A percentile compares a stretch with the other conserved stretches of the same genome.
Evolutionary conservation across 2,113 vertebrate genomes (phyloP).

Genomic region (Danio rerio): DNA sequence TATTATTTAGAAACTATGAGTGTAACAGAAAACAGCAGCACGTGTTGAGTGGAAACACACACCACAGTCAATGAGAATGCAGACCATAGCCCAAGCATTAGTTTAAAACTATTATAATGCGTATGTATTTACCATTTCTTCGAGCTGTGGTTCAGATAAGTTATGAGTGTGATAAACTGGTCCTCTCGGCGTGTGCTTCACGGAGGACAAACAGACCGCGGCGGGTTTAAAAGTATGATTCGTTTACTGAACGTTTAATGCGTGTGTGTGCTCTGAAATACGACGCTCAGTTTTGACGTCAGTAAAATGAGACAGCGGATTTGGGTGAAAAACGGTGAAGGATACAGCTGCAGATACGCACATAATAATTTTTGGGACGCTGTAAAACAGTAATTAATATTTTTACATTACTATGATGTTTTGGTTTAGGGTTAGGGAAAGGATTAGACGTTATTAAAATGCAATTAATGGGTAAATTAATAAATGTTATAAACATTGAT

Average conservation of each 20-base stretch:
- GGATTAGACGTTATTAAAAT: no score
- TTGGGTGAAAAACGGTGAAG: no score
- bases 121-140: constrained; percentile 39
- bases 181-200: constrained; percentile 63
- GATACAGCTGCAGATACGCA: no score
- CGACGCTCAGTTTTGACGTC: neutral
- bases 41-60: neutral
- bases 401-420: no score
- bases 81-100: no score
- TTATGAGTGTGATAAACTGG: neutral
- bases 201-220: constrained; percentile 51
- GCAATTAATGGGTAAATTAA: no score
- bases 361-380: no score
- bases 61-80: neutral
- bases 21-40: neutral
- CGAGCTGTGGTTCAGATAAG: neutral
- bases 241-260: neutral
- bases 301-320: neutral
- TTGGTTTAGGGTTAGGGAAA: no score
- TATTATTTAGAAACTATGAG: no score
- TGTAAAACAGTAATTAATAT: no score
- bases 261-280: neutral
- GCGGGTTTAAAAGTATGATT: neutral
- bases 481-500: no score
- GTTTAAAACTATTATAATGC: no score